phyloP scores from a whole-genome alignment of 1,140 invertebrate species.

The Brachionus paranguensis region DNA sequence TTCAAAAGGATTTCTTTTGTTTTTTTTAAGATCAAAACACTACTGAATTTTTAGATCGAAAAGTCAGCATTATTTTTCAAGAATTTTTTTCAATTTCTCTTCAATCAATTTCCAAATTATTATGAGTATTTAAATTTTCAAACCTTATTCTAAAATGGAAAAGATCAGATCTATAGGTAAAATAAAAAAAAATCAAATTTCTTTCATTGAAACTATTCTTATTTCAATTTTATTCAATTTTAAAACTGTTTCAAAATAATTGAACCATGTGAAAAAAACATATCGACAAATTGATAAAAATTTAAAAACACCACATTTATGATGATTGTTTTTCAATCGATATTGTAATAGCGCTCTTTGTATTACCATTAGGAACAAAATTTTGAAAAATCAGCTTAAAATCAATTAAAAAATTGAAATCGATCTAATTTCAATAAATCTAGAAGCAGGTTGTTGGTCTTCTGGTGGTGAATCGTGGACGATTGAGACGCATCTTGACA shows the following conservation, averaged over 20 bases:
- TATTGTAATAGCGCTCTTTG: background rate
- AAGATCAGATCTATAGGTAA: background rate
- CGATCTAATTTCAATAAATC: slow-evolving; percentile 12
- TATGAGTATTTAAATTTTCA: no score
- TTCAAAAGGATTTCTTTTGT: no score
- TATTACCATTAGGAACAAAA: background rate
- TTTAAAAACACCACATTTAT: background rate
- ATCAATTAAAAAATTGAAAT: background rate
- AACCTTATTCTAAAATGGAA: background rate
- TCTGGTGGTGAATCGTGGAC: slow-evolving; percentile 64
- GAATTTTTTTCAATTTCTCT: no score
- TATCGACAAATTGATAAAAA: background rate
- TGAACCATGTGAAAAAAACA: background rate
- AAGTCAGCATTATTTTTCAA: no score
- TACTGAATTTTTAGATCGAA: no score
- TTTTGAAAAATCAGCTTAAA: background rate
- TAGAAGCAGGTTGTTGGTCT: slow-evolving; percentile 70
- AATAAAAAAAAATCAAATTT: background rate
- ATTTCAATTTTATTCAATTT: slow-evolving; percentile 29
- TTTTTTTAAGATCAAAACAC: no score
- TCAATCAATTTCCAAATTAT: no score
- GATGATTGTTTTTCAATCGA: background rate
- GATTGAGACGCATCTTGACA: slow-evolving; percentile 63
- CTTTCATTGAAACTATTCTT: slow-evolving; percentile 22
- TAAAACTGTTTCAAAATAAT: slow-evolving; percentile 20